Evolutionary conservation across 2,888 invertebrate species (phyloP).

Genomic region (Papilio demoleus): DNA sequence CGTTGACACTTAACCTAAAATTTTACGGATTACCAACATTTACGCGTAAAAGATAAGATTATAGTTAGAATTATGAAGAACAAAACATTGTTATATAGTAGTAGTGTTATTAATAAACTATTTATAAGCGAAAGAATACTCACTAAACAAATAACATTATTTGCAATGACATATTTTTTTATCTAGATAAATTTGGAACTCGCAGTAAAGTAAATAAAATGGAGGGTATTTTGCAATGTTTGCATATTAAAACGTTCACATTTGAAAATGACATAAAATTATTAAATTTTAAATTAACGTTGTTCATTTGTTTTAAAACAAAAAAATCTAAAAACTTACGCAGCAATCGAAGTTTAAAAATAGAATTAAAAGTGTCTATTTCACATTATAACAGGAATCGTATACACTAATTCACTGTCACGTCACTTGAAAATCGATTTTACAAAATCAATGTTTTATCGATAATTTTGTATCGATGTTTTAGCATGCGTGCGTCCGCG

Average conservation of each 20-base stretch:
- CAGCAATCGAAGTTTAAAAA: slow-evolving; percentile 12
- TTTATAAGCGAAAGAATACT: background rate
- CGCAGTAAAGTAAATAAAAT: too few species aligned
- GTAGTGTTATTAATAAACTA: too few species aligned
- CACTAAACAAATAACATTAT: too few species aligned
- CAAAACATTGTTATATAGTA: too few species aligned
- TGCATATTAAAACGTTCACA: too few species aligned
- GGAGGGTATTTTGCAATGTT: too few species aligned
- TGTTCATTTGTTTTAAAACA: background rate
- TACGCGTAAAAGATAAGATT: background rate
- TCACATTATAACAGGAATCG: slow-evolving; percentile 32
- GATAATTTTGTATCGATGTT: slow-evolving; percentile 34
- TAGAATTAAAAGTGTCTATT: slow-evolving; percentile 13
- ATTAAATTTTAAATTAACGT: background rate
- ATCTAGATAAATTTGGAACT: too few species aligned
- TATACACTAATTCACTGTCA: slow-evolving; percentile 17
- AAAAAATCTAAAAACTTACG: slow-evolving; percentile 29
- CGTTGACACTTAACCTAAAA: background rate
- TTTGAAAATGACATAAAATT: too few species aligned
- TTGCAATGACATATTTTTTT: too few species aligned
- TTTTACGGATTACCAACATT: too few species aligned
- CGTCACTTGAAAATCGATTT: slow-evolving; percentile 6
- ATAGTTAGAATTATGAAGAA: background rate
- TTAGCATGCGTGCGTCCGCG: slow-evolving; percentile 56
- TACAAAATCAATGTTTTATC: background rate